phyloP scores from a whole-genome alignment of 1,140 invertebrate genomes.

The Andricus grossulariae region DNA sequence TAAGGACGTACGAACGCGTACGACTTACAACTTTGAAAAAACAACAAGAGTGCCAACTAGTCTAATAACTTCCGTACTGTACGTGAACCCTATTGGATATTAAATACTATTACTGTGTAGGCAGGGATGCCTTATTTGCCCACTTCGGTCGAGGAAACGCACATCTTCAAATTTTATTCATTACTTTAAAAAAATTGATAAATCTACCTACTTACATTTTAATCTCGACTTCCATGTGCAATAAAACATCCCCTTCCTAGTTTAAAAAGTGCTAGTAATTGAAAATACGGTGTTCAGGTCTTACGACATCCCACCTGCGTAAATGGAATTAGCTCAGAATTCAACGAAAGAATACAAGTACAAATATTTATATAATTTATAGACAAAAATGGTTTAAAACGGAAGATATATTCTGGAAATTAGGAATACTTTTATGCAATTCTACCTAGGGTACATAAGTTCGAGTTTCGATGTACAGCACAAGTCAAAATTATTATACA shows the following conservation, averaged over 20 bases:
- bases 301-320: neutral
- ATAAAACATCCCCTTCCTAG: neutral
- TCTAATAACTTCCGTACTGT: neutral
- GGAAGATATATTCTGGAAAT: no score
- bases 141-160: conserved; percentile 1
- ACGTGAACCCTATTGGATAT: conserved; percentile 4
- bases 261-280: conserved; percentile 16
- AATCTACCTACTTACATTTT: neutral
- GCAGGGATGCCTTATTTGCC: neutral
- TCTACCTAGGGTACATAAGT: no score
- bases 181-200: neutral
- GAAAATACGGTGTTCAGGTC: neutral
- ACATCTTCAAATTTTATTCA: neutral
- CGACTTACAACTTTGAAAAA: conserved; percentile 13
- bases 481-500: no score
- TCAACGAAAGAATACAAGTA: neutral
- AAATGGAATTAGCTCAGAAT: neutral
- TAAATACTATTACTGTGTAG: neutral
- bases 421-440: no score
- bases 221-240: neutral
- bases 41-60: neutral
- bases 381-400: no score
- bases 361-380: neutral
- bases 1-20: conserved; percentile 13
- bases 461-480: no score